Evolutionary conservation across 2,888 invertebrate genomes (phyloP).

Genomic region (Strigamia maritima): DNA sequence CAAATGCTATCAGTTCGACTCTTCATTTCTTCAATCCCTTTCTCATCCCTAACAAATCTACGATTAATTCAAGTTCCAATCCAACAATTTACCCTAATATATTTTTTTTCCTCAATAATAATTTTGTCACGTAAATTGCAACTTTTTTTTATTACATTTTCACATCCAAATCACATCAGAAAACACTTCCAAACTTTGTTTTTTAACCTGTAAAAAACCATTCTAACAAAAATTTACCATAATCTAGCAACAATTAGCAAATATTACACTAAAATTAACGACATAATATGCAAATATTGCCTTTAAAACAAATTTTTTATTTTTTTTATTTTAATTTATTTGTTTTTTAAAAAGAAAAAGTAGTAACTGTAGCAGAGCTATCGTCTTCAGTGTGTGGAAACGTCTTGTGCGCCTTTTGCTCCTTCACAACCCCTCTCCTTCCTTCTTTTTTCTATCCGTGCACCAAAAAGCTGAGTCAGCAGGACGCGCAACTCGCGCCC

Average conservation of each 20-base stretch:
- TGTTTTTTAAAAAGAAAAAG: background rate
- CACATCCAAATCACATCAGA: no score
- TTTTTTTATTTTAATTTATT: background rate
- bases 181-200: no score
- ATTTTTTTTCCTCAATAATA: no score
- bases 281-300: no score
- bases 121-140: no score
- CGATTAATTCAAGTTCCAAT: background rate
- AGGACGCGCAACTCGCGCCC: slow-evolving; percentile 23
- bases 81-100: background rate
- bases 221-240: no score
- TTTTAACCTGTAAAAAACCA: no score
- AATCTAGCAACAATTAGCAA: no score
- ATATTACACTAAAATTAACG: no score
- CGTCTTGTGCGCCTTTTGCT: slow-evolving; percentile 19
- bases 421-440: background rate
- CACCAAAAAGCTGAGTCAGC: slow-evolving; percentile 7
- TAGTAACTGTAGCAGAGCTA: background rate
- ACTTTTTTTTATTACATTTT: no score
- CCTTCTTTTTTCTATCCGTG: background rate
- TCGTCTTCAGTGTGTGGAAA: background rate
- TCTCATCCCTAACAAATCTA: background rate
- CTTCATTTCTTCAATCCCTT: background rate
- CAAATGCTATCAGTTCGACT: background rate
- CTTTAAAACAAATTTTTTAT: no score